These are phyloP conservation scores for Nothocercus julius DNA, from an alignment of 2,113 vertebrate genomes.

Conservation along the genomic window DNA sequence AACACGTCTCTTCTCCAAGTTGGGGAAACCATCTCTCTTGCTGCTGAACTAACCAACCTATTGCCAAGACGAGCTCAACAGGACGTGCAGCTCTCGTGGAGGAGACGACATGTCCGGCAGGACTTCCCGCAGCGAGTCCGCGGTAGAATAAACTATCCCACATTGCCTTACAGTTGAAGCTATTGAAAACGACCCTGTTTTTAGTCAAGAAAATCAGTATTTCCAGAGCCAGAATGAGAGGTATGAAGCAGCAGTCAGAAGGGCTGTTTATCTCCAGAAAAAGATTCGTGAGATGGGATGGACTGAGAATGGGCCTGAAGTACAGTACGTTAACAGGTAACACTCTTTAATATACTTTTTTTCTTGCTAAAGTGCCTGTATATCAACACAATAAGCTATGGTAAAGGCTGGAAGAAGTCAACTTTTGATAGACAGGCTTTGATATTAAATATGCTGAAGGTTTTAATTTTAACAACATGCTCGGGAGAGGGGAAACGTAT, in stretches of 20 bases:
- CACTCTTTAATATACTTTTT: neutral
- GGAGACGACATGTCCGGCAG: neutral
- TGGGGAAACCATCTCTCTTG: neutral
- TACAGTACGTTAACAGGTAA: conserved; percentile 66
- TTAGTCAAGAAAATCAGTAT: conserved; percentile 69
- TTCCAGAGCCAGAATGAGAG: conserved; percentile 76
- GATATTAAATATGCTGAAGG: neutral
- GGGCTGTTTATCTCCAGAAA: conserved; percentile 45
- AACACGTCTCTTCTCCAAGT: neutral
- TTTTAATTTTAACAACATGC: neutral
- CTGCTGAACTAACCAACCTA: too few species aligned
- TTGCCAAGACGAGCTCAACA: too few species aligned
- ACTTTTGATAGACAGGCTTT: neutral
- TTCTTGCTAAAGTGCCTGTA: neutral
- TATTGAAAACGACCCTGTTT: conserved; percentile 63
- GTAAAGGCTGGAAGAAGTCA: neutral
- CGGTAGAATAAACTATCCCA: neutral
- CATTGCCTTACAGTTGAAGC: conserved; percentile 65
- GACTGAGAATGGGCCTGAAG: conserved; percentile 55
- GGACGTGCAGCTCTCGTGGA: neutral
- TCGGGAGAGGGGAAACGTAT: neutral
- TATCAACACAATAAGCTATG: neutral
- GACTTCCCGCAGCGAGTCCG: neutral
- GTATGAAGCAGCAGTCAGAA: conserved; percentile 69
- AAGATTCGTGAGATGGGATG: conserved; percentile 72